Evolutionary conservation across 2,113 vertebrate species (phyloP).

Genomic region (Todiramphus saurophagus): DNA sequence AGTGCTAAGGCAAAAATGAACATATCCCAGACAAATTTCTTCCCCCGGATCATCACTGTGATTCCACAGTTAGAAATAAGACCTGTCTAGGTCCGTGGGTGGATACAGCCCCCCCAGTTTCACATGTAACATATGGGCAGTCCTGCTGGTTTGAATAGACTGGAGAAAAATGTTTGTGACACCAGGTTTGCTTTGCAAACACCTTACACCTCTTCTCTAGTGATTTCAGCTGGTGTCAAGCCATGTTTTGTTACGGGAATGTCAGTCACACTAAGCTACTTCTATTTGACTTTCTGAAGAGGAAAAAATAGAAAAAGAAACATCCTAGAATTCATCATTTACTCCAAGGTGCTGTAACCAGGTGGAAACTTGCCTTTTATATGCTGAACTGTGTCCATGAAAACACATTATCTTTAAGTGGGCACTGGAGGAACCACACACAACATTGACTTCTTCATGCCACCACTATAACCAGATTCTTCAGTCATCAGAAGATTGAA

Average conservation of each 20-base stretch:
- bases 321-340: not conserved
- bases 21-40: not conserved
- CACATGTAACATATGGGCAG: accelerated
- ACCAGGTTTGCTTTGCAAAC: not conserved
- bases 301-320: not conserved
- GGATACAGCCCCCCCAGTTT: not conserved
- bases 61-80: not conserved
- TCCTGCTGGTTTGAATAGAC: not conserved
- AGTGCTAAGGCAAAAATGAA: not conserved
- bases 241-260: not conserved
- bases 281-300: not conserved
- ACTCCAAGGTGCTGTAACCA: slow-evolving; percentile 50
- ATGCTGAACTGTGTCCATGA: slow-evolving; percentile 18
- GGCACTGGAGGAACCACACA: slow-evolving; percentile 24
- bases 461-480: not conserved
- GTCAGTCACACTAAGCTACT: not conserved
- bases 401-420: slow-evolving; percentile 46
- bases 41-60: not conserved
- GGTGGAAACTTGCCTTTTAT: slow-evolving; percentile 21
- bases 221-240: not conserved
- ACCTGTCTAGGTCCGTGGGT: accelerated
- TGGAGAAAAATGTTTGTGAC: not conserved
- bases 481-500: not conserved
- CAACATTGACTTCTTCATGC: not conserved
- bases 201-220: not conserved